These are phyloP conservation scores for Embidobia sp. DNA, from an alignment of 2,888 invertebrate species.

Conservation along the genomic window DNA sequence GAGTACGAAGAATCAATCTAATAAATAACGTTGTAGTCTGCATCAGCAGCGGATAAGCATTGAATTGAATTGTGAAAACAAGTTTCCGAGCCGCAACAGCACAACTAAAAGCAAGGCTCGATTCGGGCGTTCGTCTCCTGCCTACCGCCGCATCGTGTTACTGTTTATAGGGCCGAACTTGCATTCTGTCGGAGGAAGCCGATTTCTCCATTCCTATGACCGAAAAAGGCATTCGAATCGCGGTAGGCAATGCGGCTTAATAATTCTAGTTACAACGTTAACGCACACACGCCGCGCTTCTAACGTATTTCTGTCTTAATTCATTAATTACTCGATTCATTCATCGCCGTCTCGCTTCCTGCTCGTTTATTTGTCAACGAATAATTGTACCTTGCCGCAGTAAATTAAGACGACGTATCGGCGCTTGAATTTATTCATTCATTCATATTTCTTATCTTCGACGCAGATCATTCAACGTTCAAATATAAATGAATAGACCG, in stretches of 20 bases:
- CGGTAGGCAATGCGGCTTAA: conserved; percentile 62
- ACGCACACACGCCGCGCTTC: conserved; percentile 39
- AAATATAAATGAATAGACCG: too few relatives aligned
- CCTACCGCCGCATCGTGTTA: conserved; percentile 71
- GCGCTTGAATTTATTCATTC: conserved; percentile 49
- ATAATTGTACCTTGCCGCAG: conserved; percentile 52
- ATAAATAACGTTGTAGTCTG: conserved; percentile 69
- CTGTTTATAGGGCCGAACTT: conserved; percentile 76
- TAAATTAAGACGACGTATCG: conserved; percentile 58
- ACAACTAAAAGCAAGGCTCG: conserved; percentile 75
- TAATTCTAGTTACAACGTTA: conserved; percentile 63
- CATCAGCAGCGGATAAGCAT: conserved; percentile 69
- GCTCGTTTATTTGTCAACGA: conserved; percentile 62
- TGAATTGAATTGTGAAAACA: conserved; percentile 71
- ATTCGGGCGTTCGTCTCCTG: conserved; percentile 68
- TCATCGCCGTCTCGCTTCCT: conserved; percentile 46
- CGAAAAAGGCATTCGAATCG: conserved; percentile 69
- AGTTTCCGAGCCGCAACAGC: conserved; percentile 66
- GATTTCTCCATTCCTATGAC: conserved; percentile 68
- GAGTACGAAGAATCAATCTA: conserved; percentile 71
- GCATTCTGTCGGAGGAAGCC: conserved; percentile 71
- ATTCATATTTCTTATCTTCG: conserved; percentile 53
- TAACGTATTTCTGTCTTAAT: conserved; percentile 57
- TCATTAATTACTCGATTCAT: conserved; percentile 64
- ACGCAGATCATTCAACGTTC: conserved; percentile 37